Base-by-base conservation (phyloP, 2,797 vertebrate species). In the Gymnocypris eckloni region DNA sequence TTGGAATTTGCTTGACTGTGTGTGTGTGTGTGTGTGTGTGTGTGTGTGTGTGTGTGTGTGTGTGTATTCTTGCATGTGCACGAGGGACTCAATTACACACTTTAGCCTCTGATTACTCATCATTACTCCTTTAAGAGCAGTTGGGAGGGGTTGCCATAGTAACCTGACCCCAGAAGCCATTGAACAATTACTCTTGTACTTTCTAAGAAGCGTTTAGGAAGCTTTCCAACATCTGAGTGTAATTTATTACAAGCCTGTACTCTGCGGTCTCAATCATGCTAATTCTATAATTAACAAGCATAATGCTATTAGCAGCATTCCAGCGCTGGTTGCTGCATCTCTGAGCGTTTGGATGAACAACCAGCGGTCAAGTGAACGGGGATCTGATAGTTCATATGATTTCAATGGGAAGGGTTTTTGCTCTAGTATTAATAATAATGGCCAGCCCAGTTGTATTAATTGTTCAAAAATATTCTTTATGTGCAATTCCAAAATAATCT, bases 111-210 rank as follows among this genome's bases (percentile, higher is more conserved):
- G 79, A 91, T 69, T 83, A 69, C 88, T 86, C 86, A 86, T 90
- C 87, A 88, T 86, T 91, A 86, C 82, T 84, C 79, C 41, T 88
- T 75, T 89, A 91, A 90, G 75, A 86, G 70, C 86, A 70, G 66
- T 87, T 41, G 76, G 75, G 71, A 84, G 64, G 52, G 39, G 88
- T 92, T 90, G 52, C 83, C 89, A 91, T 91, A 85, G 90, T 88
- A 92, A 93, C 87, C 12, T 79, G 86, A 91, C 89, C 87, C 81
- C 16, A 45, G 75, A 88, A 75, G 45, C 81, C 76, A 80, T 45
- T 52, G 69, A 73, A 87, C 56, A 73, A 83, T 84, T 83, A 67
- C 76, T 67, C 83, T 85, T 79, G 83, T 84, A 79, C 75, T 79
- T 85, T 86, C 79, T 69, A 81, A 73, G 76, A 84, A 79, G 48